These are phyloP conservation scores for Lepidurus apus DNA, from an alignment of 1,140 invertebrate genomes.

Conservation along the genomic window DNA sequence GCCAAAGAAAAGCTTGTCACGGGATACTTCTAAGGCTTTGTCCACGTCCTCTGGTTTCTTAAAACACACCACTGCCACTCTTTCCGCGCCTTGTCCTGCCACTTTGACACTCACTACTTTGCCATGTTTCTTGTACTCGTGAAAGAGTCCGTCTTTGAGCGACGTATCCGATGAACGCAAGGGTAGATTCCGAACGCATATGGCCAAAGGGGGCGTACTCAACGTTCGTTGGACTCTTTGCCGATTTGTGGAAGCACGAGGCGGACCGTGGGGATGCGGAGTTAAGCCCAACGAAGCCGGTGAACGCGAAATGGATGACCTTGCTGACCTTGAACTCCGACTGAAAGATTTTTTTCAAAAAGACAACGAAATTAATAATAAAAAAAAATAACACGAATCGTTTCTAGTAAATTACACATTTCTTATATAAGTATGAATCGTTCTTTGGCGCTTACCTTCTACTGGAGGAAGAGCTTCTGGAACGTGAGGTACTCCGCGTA, in stretches of 20 bases:
- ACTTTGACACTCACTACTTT: slow-evolving; percentile 93
- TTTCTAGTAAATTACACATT: too few relatives aligned
- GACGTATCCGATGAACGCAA: slow-evolving; percentile 83
- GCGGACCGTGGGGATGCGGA: slow-evolving; percentile 1
- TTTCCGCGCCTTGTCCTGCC: slow-evolving; percentile 69
- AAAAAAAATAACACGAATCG: too few relatives aligned
- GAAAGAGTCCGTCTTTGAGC: slow-evolving; percentile 92
- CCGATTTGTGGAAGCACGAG: background rate
- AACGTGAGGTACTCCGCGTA: slow-evolving; percentile 3
- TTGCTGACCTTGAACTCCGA: slow-evolving; percentile 15
- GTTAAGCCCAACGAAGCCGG: slow-evolving; percentile 11
- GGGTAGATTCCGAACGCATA: slow-evolving; percentile 86
- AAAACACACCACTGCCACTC: slow-evolving; percentile 86
- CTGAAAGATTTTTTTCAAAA: background rate
- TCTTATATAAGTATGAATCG: too few relatives aligned
- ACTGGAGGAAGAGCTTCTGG: slow-evolving; percentile 9
- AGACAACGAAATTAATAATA: background rate
- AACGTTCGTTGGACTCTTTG: slow-evolving; percentile 47
- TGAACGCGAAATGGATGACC: slow-evolving; percentile 19
- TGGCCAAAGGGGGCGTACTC: slow-evolving; percentile 72
- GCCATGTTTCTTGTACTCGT: slow-evolving; percentile 97
- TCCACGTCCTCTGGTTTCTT: slow-evolving; percentile 94
- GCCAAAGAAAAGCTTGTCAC: slow-evolving; percentile 94
- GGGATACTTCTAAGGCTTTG: slow-evolving; percentile 89
- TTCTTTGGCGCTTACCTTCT: background rate